Base-by-base conservation (phyloP, 2,797 vertebrate genomes). In the Acanthis flammea region DNA sequence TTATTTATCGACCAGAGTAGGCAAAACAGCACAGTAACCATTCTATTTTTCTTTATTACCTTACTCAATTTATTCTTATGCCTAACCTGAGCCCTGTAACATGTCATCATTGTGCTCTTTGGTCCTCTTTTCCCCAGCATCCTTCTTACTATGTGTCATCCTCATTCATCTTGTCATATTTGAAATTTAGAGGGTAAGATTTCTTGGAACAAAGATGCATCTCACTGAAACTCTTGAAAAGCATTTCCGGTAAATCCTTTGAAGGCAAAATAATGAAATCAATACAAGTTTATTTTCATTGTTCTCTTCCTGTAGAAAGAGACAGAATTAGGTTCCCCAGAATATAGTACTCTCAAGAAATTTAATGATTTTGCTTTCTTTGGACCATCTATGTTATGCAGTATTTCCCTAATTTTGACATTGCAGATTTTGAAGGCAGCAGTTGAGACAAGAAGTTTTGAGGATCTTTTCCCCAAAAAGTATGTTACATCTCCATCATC, bases 21-120 rank as follows among this genome's bases (percentile, higher is more conserved):
- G 70, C 12, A 94, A 78, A 95, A 76, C 9, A 55, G 39, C 44
- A 37, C 0, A 0, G 41, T 88, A 44, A 33, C 7, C 14, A 24
- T 88, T 77, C 62, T 81, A 45, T 95, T 94, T 88, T 93, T 84
- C 91, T 72, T 91, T 87, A 94, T 85, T 85, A 77, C 73, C 76
- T 94, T 80, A 78, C 0, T 0, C 50, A 81, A 87, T 83, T 92
- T 93, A 91, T 91, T 92, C 70, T 60, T 63, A 71, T 44, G 66
- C 62, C 73, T 91, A 78, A 75, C 55, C 41, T 60, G 37, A 86
- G 89, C 31, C 37, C 55, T 79, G 13, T 37, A 90, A 88, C 55
- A 70, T 94, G 92, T 92, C 67, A 94, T 88, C 92, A 94, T 57
- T 60, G 10, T 57, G 51, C 30, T 75, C 79, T 74, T 88, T 90